A percentile compares a stretch with the other conserved stretches of the same genome.
phyloP scores from a whole-genome alignment of 2,888 invertebrate species.

The Tinea trinotella region DNA sequence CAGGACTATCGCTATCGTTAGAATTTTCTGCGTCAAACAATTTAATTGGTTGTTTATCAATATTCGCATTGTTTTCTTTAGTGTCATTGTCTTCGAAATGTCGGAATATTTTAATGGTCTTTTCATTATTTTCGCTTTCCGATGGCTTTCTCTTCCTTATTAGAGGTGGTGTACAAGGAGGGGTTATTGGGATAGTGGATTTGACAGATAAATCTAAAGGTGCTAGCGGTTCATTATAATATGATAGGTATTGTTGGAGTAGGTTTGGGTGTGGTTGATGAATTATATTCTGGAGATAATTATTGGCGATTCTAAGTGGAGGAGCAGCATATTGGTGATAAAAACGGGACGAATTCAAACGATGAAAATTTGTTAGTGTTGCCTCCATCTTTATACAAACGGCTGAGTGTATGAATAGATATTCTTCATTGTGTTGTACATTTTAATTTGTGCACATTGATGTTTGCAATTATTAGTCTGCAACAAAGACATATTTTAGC shows the following conservation, averaged over 20 bases:
- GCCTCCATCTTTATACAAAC: conserved; percentile 49
- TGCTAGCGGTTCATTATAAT: conserved; percentile 74
- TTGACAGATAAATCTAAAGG: conserved; percentile 86
- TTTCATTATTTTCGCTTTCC: conserved; percentile 47
- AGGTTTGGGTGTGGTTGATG: conserved; percentile 60
- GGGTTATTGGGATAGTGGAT: conserved; percentile 79
- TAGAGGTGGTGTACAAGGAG: conserved; percentile 83
- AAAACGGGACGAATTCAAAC: conserved; percentile 50
- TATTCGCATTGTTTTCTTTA: conserved; percentile 38
- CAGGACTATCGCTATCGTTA: conserved; percentile 56
- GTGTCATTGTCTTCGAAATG: conserved; percentile 50
- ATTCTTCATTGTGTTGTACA: conserved; percentile 8
- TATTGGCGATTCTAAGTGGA: conserved; percentile 49
- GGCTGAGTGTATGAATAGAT: conserved; percentile 16
- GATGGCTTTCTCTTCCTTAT: conserved; percentile 61
- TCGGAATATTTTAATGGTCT: conserved; percentile 55
- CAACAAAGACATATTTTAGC: conserved; percentile 3
- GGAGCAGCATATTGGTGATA: conserved; percentile 60
- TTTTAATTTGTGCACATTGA: conserved; percentile 2
- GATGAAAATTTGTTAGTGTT: conserved; percentile 55
- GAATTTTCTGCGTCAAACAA: conserved; percentile 45
- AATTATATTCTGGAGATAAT: conserved; percentile 56
- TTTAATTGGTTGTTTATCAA: conserved; percentile 31
- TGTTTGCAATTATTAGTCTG: conserved; percentile 10
- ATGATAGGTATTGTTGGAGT: conserved; percentile 70